Evolutionary conservation across 2,797 vertebrate species (phyloP).

Genomic region (Sebastes paucispinis): DNA sequence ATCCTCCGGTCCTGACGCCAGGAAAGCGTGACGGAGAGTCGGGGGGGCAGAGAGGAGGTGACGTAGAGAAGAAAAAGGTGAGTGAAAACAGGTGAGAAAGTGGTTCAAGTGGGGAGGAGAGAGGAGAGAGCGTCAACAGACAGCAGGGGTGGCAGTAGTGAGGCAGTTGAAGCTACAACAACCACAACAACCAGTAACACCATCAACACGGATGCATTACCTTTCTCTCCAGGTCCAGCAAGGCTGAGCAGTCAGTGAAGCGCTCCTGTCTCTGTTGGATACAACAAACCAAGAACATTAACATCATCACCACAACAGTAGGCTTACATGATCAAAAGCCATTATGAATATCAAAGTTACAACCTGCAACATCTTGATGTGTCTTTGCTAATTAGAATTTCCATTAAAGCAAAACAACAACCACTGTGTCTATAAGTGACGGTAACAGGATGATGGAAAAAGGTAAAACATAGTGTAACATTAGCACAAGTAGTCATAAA

Average conservation of each 20-base stretch:
- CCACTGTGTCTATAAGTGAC: not conserved
- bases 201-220: conserved; percentile 61
- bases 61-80: conserved; percentile 18
- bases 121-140: conserved; percentile 46
- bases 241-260: conserved; percentile 84
- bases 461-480: not conserved
- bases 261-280: conserved; percentile 85
- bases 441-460: not conserved
- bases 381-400: not conserved
- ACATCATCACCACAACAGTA: not conserved
- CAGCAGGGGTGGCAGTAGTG: conserved; percentile 61
- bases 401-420: not conserved
- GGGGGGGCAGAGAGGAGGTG: conserved; percentile 11
- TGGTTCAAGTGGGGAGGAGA: conserved; percentile 27
- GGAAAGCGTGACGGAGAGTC: conserved; percentile 11
- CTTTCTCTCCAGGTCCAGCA: conserved; percentile 87
- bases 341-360: not conserved
- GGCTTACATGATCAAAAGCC: not conserved
- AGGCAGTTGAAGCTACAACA: conserved; percentile 51
- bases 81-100: conserved; percentile 58
- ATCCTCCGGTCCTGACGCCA: conserved; percentile 81
- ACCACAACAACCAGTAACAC: not conserved
- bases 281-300: conserved; percentile 4
- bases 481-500: not conserved
- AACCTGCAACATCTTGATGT: not conserved